Evolutionary conservation across 2,797 vertebrate genomes (phyloP).

Genomic region (Pseudopleuronectes americanus): DNA sequence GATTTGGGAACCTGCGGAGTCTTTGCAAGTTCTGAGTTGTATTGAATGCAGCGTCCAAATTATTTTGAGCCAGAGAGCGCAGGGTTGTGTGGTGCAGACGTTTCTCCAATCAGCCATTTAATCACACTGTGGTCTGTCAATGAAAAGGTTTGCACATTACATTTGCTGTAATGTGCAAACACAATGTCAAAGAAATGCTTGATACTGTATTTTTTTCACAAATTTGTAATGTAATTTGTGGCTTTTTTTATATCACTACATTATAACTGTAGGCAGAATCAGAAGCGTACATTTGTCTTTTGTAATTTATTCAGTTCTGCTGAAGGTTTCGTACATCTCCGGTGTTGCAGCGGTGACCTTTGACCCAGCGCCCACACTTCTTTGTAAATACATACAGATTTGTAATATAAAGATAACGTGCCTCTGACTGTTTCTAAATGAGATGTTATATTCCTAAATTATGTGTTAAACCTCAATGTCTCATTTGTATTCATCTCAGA

Average conservation of each 20-base stretch:
- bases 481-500: conserved; percentile 39
- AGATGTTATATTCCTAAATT: conserved; percentile 59
- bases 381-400: conserved; percentile 79
- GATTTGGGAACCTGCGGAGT: not conserved
- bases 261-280: conserved; percentile 50
- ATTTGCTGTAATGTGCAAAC: conserved; percentile 48
- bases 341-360: conserved; percentile 46
- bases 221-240: conserved; percentile 59
- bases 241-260: conserved; percentile 52
- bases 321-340: conserved; percentile 50
- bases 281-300: conserved; percentile 34
- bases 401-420: conserved; percentile 65
- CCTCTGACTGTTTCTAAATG: conserved; percentile 62
- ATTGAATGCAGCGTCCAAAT: conserved; percentile 26
- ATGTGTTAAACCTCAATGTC: conserved; percentile 24
- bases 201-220: conserved; percentile 73
- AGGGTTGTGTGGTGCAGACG: conserved; percentile 26
- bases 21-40: not conserved
- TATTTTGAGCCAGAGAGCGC: conserved; percentile 4
- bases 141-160: conserved; percentile 40
- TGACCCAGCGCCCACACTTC: conserved; percentile 45
- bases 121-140: conserved; percentile 45
- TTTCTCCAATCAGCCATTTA: conserved; percentile 58
- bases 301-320: conserved; percentile 67
- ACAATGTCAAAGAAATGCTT: conserved; percentile 51